Percentiles rank a stretch among this genome's conserved stretches.
phyloP scores from a whole-genome alignment of 2,113 vertebrate species.

The Scomber scombrus region DNA sequence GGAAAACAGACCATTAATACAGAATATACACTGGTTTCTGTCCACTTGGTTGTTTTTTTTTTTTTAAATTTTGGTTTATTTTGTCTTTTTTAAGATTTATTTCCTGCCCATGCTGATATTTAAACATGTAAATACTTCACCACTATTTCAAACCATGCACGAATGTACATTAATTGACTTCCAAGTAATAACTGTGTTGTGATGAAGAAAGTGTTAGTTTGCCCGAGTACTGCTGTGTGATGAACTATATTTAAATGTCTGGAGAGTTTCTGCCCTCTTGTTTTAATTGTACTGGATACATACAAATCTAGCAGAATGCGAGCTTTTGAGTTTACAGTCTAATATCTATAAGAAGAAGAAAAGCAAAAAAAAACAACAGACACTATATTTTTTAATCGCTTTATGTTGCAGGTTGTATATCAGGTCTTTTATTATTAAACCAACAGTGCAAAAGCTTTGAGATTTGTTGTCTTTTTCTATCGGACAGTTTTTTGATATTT shows the following conservation, averaged over 20 bases:
- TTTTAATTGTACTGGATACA: constrained; percentile 51
- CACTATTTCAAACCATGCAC: constrained; percentile 68
- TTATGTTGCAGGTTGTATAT: constrained; percentile 78
- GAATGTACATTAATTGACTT: constrained; percentile 64
- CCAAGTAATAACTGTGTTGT: constrained; percentile 61
- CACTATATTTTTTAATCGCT: constrained; percentile 70
- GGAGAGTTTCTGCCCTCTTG: constrained; percentile 51
- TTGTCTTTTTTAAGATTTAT: too few species aligned
- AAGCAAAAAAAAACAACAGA: constrained; percentile 29
- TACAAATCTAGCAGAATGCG: constrained; percentile 38
- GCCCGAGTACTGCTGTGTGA: constrained; percentile 69
- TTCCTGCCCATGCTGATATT: constrained; percentile 32
- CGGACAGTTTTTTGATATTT: constrained; percentile 70
- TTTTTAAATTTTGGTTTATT: too few species aligned
- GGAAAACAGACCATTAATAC: neutral
- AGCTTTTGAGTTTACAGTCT: constrained; percentile 59
- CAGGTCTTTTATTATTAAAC: constrained; percentile 75
- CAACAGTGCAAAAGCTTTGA: constrained; percentile 59
- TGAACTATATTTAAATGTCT: constrained; percentile 59
- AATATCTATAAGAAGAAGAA: constrained; percentile 24
- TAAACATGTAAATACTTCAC: constrained; percentile 65
- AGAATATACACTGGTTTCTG: neutral
- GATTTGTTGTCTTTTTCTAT: constrained; percentile 72
- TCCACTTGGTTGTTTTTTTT: neutral
- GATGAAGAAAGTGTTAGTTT: constrained; percentile 67